These are phyloP conservation scores for Sylvia borin DNA, from an alignment of 2,797 vertebrate genomes.

Conservation along the genomic window DNA sequence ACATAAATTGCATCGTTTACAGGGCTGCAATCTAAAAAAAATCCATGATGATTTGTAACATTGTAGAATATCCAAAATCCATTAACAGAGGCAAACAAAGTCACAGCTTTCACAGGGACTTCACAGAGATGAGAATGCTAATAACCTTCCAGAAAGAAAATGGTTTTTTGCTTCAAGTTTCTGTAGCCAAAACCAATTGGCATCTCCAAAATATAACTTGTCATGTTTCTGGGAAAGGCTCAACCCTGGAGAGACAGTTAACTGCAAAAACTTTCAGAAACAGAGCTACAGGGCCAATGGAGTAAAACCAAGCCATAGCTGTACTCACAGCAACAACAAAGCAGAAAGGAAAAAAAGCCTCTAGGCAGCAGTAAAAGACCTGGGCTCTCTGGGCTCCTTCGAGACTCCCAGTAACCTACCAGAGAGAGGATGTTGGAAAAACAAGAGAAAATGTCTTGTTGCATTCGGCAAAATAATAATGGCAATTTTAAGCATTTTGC, in stretches of 20 bases:
- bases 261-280: constrained; percentile 1
- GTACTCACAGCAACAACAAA: background rate
- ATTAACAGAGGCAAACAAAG: background rate
- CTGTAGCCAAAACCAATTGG: background rate
- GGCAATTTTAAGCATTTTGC: background rate
- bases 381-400: background rate
- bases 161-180: background rate
- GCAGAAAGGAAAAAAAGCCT: background rate
- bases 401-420: background rate
- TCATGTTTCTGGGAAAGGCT: background rate
- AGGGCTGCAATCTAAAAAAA: background rate
- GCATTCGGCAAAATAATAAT: background rate
- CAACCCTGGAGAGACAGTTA: background rate
- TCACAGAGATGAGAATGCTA: background rate
- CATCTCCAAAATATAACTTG: background rate
- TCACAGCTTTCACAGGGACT: background rate
- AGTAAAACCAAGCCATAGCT: background rate
- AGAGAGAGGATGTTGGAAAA: background rate
- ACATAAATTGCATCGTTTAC: background rate
- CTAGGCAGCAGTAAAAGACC: background rate
- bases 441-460: background rate
- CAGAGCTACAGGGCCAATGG: background rate
- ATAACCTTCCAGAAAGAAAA: background rate
- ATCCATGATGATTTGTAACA: background rate
- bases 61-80: background rate